Conservation (phyloP, 1,140 invertebrate species). For the Apis laboriosa region DNA sequence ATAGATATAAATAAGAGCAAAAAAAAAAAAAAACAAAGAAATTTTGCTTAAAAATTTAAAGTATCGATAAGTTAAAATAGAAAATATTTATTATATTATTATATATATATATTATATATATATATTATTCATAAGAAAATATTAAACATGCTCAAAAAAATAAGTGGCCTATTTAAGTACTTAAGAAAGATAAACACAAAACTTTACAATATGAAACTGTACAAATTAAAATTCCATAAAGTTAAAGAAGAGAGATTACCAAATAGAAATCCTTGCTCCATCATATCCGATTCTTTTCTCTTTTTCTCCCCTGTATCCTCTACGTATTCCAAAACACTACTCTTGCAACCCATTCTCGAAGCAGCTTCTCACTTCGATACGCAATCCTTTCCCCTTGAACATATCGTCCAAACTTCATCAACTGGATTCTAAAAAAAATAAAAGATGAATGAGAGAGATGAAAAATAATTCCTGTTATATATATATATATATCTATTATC, state of each 20-base stretch:
- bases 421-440: slow-evolving; percentile 10
- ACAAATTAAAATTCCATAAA: not conserved
- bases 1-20: no score
- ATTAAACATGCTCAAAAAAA: not conserved
- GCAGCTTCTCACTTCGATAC: slow-evolving; percentile 31
- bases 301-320: slow-evolving; percentile 45
- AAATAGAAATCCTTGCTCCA: slow-evolving; percentile 26
- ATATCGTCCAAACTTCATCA: slow-evolving; percentile 31
- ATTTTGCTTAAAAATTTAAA: no score
- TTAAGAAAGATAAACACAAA: not conserved
- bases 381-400: slow-evolving; percentile 11
- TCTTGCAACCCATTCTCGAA: slow-evolving; percentile 60
- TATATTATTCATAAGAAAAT: no score
- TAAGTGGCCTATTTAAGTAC: not conserved
- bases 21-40: no score
- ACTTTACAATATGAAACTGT: not conserved
- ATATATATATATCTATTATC: not conserved
- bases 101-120: no score
- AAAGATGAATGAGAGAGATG: not conserved
- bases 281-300: slow-evolving; percentile 33
- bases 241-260: slow-evolving; percentile 24
- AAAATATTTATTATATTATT: no score
- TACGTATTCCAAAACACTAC: slow-evolving; percentile 50
- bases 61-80: no score
- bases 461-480: not conserved